Percentiles rank a stretch among this genome's conserved stretches.
These are phyloP conservation scores for Aphodius sticticus DNA, from an alignment of 2,888 invertebrate species.

Conservation along the genomic window DNA sequence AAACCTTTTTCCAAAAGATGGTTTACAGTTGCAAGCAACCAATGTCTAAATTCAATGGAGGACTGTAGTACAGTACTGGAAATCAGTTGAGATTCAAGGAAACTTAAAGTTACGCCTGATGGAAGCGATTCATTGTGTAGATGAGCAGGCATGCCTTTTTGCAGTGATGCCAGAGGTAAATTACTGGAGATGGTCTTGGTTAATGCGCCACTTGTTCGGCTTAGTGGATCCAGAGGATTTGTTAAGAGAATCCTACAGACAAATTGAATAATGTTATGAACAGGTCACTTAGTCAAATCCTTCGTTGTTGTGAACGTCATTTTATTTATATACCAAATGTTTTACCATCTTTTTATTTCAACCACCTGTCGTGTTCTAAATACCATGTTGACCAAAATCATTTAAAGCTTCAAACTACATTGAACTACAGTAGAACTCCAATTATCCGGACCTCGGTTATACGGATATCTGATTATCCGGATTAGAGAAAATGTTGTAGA, in stretches of 20 bases:
- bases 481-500: too few species aligned
- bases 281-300: background rate
- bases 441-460: too few species aligned
- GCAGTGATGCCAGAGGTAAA: conserved; percentile 55
- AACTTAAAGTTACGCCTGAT: conserved; percentile 65
- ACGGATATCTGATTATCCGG: too few species aligned
- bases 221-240: conserved; percentile 65
- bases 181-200: conserved; percentile 54
- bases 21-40: conserved; percentile 68
- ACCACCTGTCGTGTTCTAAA: background rate
- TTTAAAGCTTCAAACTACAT: too few species aligned
- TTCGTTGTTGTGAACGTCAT: background rate
- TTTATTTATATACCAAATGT: background rate
- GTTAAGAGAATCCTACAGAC: conserved; percentile 62
- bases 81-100: conserved; percentile 78
- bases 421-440: too few species aligned
- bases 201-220: conserved; percentile 60
- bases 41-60: conserved; percentile 77
- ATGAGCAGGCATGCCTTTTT: conserved; percentile 55
- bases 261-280: background rate
- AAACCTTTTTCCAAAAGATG: conserved; percentile 73
- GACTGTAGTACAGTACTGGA: conserved; percentile 75
- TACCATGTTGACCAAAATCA: too few species aligned
- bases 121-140: conserved; percentile 54
- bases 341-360: background rate